Conservation (phyloP, 2,797 vertebrate species). For the Cryptoblepharus egeriae region DNA sequence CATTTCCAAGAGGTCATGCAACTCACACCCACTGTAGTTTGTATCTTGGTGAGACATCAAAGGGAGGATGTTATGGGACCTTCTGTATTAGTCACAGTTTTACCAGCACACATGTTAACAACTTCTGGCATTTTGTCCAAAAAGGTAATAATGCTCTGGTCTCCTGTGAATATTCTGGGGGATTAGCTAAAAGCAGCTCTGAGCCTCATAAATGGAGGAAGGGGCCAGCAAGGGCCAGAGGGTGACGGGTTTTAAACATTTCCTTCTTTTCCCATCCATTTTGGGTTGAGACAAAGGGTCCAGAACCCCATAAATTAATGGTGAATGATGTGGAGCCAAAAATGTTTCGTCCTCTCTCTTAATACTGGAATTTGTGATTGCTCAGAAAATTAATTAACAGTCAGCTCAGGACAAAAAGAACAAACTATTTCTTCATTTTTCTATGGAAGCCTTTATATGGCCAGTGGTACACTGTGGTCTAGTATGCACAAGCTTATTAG, state of each 20-base stretch:
- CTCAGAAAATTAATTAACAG: too few species aligned
- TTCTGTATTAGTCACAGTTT: slow-evolving; percentile 58
- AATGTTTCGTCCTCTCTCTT: too few species aligned
- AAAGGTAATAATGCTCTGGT: slow-evolving; percentile 50
- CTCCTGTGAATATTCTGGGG: slow-evolving; percentile 59
- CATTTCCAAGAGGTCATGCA: slow-evolving; percentile 36
- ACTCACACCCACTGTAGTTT: slow-evolving; percentile 50
- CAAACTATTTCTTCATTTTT: too few species aligned
- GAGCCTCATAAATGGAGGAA: slow-evolving; percentile 37
- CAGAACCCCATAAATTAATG: too few species aligned
- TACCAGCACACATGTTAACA: slow-evolving; percentile 41
- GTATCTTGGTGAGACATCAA: slow-evolving; percentile 54
- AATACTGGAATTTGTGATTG: too few species aligned
- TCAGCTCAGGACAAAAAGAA: too few species aligned
- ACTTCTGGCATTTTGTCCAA: slow-evolving; percentile 54
- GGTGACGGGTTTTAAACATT: not conserved
- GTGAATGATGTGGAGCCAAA: too few species aligned
- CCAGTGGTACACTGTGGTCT: too few species aligned
- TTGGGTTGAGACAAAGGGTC: too few species aligned
- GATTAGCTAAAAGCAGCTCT: slow-evolving; percentile 48
- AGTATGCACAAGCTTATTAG: not conserved
- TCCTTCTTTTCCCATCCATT: not conserved
- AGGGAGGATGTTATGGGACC: slow-evolving; percentile 47
- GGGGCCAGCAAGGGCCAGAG: not conserved
- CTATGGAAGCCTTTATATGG: too few species aligned